These are phyloP conservation scores for Porites australiensis DNA, from an alignment of 64 coral and sea anemone genomes.

Conservation along the genomic window DNA sequence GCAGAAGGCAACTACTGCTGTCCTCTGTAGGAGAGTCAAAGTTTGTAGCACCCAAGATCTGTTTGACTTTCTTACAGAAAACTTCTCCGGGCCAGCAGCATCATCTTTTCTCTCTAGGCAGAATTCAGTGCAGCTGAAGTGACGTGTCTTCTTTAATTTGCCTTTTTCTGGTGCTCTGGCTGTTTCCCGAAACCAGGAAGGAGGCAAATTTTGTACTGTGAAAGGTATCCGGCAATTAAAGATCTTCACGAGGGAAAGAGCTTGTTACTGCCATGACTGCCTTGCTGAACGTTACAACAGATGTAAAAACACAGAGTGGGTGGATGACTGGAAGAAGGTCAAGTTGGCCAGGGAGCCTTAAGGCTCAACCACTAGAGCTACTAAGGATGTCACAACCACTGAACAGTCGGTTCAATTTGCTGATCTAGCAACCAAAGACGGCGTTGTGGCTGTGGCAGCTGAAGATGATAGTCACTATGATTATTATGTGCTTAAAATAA, in stretches of 20 bases:
- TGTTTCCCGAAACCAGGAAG: background rate
- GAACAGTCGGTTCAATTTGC: conserved; percentile 20
- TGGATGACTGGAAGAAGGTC: conserved; percentile 22
- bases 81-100: background rate
- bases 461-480: too few species aligned
- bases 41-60: background rate
- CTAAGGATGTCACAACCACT: background rate
- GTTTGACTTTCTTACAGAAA: background rate
- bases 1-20: conserved; percentile 22
- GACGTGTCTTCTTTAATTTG: background rate
- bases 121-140: background rate
- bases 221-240: background rate
- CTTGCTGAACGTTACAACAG: background rate
- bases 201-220: background rate
- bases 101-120: background rate
- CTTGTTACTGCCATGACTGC: conserved; percentile 31
- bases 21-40: background rate
- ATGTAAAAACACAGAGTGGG: conserved; percentile 32
- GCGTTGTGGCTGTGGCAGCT: background rate
- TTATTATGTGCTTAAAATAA: too few species aligned
- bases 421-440: conserved; percentile 36
- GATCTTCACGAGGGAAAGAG: background rate
- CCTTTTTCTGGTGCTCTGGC: background rate
- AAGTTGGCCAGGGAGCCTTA: background rate
- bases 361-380: conserved; percentile 12